Evolutionary conservation across 1,140 invertebrate genomes (phyloP), one percentile per base, ranked within the genome.

Genomic region (Melitaea cinxia): DNA sequence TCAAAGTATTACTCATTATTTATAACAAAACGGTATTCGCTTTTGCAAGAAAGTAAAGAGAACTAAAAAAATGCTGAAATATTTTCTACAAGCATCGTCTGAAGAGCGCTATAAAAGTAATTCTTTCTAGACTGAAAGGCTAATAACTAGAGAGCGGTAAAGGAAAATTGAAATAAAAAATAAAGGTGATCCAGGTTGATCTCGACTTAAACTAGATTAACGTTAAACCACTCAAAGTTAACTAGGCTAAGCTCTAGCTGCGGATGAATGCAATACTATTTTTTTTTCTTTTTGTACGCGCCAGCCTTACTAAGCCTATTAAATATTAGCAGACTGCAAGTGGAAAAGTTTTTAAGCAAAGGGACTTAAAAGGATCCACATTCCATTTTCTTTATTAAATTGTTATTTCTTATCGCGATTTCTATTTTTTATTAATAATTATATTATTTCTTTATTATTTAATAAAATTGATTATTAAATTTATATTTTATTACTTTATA

Each of bases 171-270:
- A 72, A 72, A 75, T 72, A 73, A 77, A 80, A 65, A 80, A 68
- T 77, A 80, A 75, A 68, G 58, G 75, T 65, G 57, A 80, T 71
- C 69, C 69, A 68, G 61, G 65, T 78, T 75, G 71, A 78, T 78
- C 73, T 70, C 62, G 54, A 74, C 69, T 77, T 79, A 71, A 78
- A 77, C 72, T 73, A 75, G 77, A 79, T 79, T 83, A 77, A 80
- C 78, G 68, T 79, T 84, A 74, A 76, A 66, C 72, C 71, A 73
- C 73, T 75, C 72, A 73, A 69, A 81, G 72, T 77, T 75, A 80
- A 78, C 75, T 80, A 62, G 72, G 74, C 73, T 78, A 78, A 77
- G 71, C 70, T 72, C 24, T 57, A 57, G 55, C 61, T 37, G 49
- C 47, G 73, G 68, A 72, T 73, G 72, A 75, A 72, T 70, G 70